Evolutionary conservation across 2,113 vertebrate genomes (phyloP).

Genomic region (Equus quagga): DNA sequence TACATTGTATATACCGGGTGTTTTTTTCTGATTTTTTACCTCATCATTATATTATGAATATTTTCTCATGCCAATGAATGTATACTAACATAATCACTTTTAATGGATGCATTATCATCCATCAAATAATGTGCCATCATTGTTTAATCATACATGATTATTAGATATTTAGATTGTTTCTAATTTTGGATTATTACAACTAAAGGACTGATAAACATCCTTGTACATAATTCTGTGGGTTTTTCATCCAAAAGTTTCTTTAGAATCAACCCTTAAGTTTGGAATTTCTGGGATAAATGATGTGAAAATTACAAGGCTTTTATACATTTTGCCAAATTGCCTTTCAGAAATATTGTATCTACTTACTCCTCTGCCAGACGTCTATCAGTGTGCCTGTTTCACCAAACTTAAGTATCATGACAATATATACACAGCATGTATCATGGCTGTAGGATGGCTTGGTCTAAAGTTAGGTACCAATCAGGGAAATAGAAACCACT

Average conservation of each 20-base stretch:
- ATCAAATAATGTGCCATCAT: neutral
- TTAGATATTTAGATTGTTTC: neutral
- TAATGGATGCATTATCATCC: neutral
- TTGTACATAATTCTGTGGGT: neutral
- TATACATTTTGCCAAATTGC: conserved; percentile 15
- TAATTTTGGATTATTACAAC: conserved; percentile 28
- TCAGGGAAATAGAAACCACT: neutral
- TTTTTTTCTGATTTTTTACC: neutral
- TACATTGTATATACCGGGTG: neutral
- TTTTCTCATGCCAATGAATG: neutral
- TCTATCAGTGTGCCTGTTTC: neutral
- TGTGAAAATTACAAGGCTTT: conserved; percentile 22
- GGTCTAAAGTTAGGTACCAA: neutral
- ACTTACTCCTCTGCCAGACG: neutral
- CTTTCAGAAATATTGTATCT: neutral
- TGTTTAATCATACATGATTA: conserved; percentile 39
- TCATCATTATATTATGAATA: neutral
- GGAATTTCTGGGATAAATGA: neutral
- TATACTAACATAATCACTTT: conserved; percentile 13
- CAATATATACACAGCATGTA: neutral
- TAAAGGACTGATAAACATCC: neutral
- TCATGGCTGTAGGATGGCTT: neutral
- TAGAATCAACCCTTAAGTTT: neutral
- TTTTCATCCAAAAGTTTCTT: conserved; percentile 29
- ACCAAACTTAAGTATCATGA: neutral